Conservation (phyloP, 1,140 invertebrate genomes). For the roundworm (Caenorhabditis elegans) region WBcel235 BX284604.4:668001-668500, state of each 20-base stretch:
- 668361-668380: no score
- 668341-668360: no score
- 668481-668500: not conserved
- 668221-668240: constrained; percentile 17
- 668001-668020: no score
- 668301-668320: no score
- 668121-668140: not conserved
- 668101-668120: constrained; percentile 28
- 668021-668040: constrained; percentile 12
- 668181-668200: constrained; percentile 26
- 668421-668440: not conserved
- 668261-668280: no score
- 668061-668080: constrained; percentile 21
- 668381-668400: no score
- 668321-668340: no score
- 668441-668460: not conserved
- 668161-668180: not conserved
- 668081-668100: constrained; percentile 31
- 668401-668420: not conserved
- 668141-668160: not conserved
- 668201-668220: constrained; percentile 31
- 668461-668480: constrained; percentile 20
- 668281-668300: no score
- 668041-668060: constrained; percentile 34
- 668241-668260: constrained; percentile 11